Base-by-base conservation (phyloP, 2,797 vertebrate genomes). In the Zenarchopterus dispar region DNA sequence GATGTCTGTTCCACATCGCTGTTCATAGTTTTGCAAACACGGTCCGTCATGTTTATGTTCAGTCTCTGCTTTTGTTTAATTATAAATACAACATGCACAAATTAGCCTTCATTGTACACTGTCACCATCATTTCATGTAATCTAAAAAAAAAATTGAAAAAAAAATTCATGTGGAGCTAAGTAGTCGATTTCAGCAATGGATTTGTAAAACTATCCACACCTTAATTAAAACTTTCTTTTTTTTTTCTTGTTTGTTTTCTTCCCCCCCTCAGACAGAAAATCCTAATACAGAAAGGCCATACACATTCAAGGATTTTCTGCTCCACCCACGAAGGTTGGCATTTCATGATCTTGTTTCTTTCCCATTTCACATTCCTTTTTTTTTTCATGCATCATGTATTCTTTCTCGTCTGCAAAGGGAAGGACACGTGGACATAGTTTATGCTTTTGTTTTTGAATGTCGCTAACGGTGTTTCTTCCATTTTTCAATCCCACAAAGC, bases 291-390 rank as follows among this genome's bases (percentile, higher is more conserved):
- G 96, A 97, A 90, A 95, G 97, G 86, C 97, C 97, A 62, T 99
- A 96, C 86, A 97, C 97, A 10, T 98, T 97, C 92, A 98, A 97
- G 92, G 97, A 99, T 92, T 99, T 98, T 90, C 92, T 98, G 84
- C 96, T 99, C 93, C 97, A 98, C 78, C 97, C 97, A 44, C 95
- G 96, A 93, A 99, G 97, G 97, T 98, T 78, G 80, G 93, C 93
- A 65, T 77, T 67, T 73, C 67, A 81, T 79, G 24, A 46, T 80
- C 69, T 41, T 46, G 22, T 55, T 72, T 70, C 41, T 59, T 64
- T 68, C 15, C 44, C 10, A n/a, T 67, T 75, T 68, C 60, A 16
- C 57, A 63, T 80, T 70, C 11, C 57, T 74, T 70, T 67, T 56
- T 56, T 69, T 53, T 28, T 28, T 28, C 5, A 3, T 36, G 36